These are phyloP conservation scores for Leptinotarsa juncta DNA, from an alignment of 2,888 invertebrate genomes.

Conservation along the genomic window DNA sequence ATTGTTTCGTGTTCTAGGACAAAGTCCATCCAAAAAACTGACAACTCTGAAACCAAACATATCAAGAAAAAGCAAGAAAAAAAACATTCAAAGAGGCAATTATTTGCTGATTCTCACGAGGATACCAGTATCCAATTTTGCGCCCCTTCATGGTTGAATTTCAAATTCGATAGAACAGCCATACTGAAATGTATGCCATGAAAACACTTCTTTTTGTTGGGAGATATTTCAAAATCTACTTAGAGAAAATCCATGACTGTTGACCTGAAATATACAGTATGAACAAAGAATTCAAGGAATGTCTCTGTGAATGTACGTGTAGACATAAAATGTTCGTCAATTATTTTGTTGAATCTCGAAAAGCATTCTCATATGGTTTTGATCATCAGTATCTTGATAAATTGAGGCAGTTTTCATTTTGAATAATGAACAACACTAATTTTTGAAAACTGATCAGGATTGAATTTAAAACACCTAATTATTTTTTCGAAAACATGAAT, in stretches of 20 bases:
- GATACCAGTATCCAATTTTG: slow-evolving; percentile 63
- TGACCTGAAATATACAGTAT: background rate
- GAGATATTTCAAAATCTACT: background rate
- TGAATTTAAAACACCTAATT: too few relatives aligned
- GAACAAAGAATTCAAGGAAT: background rate
- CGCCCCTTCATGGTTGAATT: slow-evolving; percentile 75
- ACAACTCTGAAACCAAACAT: slow-evolving; percentile 51
- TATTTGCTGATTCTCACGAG: slow-evolving; percentile 66
- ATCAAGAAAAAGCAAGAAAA: slow-evolving; percentile 57
- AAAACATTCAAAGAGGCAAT: slow-evolving; percentile 68
- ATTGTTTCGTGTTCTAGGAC: slow-evolving; percentile 28
- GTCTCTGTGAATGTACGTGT: background rate
- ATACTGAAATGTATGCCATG: slow-evolving; percentile 67
- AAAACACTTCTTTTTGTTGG: background rate
- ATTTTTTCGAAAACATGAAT: background rate
- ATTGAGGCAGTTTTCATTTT: too few relatives aligned
- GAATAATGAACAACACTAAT: too few relatives aligned
- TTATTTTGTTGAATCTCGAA: too few relatives aligned
- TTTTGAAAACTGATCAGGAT: background rate
- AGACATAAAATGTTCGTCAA: background rate
- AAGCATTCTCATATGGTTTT: too few relatives aligned
- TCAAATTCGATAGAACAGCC: slow-evolving; percentile 73
- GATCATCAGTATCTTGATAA: too few relatives aligned
- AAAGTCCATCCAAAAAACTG: slow-evolving; percentile 47
- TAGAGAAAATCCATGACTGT: background rate